A percentile compares a stretch with the other conserved stretches of the same genome.
phyloP scores from a whole-genome alignment of 1,140 invertebrate species.

The Lysiphlebus fabarum region DNA sequence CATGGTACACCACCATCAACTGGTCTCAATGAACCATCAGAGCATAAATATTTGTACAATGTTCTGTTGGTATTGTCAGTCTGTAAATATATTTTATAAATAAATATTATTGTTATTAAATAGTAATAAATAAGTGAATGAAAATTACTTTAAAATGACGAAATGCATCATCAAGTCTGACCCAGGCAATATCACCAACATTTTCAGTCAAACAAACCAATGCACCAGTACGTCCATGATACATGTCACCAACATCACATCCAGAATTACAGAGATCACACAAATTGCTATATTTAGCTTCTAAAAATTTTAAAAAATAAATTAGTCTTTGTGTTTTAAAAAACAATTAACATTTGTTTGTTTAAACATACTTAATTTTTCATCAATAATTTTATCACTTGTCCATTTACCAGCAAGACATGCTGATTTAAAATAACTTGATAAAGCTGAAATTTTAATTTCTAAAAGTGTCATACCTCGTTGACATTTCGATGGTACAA shows the following conservation, averaged over 20 bases:
- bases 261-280: conserved; percentile 64
- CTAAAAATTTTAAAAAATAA: conserved; percentile 42
- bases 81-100: conserved; percentile 4
- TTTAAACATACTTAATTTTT: conserved; percentile 64
- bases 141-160: conserved; percentile 63
- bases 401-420: conserved; percentile 83
- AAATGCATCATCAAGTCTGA: conserved; percentile 63
- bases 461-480: conserved; percentile 64
- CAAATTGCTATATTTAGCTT: conserved; percentile 66
- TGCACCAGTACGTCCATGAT: conserved; percentile 76
- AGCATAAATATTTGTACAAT: conserved; percentile 72
- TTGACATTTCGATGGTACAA: conserved; percentile 67
- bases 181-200: conserved; percentile 77
- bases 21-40: conserved; percentile 69
- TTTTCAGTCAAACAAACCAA: conserved; percentile 74
- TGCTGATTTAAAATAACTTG: conserved; percentile 68
- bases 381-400: conserved; percentile 61
- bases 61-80: conserved; percentile 15
- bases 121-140: neutral
- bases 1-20: conserved; percentile 62
- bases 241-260: conserved; percentile 71
- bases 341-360: neutral
- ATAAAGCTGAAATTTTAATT: conserved; percentile 66
- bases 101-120: neutral
- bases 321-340: neutral